Evolutionary conservation across 2,888 invertebrate genomes (phyloP).

Genomic region (Euproctis similis): DNA sequence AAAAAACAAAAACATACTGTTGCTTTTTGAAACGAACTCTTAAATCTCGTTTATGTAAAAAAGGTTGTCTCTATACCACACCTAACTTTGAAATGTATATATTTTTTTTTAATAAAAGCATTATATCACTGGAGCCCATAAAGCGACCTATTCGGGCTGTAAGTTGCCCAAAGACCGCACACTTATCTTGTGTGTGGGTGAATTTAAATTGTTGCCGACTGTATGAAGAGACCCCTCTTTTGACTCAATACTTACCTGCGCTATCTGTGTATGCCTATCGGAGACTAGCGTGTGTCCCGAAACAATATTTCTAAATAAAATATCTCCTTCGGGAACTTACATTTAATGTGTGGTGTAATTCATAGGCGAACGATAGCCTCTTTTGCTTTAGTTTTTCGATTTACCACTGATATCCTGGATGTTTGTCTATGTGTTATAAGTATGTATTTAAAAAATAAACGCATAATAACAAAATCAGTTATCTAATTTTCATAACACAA

Average conservation of each 20-base stretch:
- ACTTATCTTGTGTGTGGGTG: slow-evolving; percentile 29
- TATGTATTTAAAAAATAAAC: too few relatives aligned
- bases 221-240: slow-evolving; percentile 15
- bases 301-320: slow-evolving; percentile 71
- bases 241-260: slow-evolving; percentile 50
- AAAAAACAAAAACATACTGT: too few relatives aligned
- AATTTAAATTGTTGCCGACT: slow-evolving; percentile 40
- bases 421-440: too few relatives aligned
- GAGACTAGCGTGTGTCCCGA: slow-evolving; percentile 44
- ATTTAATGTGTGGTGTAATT: slow-evolving; percentile 15
- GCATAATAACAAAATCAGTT: too few relatives aligned
- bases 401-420: too few relatives aligned
- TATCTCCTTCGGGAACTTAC: slow-evolving; percentile 41
- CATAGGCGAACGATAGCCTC: slow-evolving; percentile 12
- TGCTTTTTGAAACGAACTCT: too few relatives aligned
- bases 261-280: slow-evolving; percentile 37
- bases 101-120: too few relatives aligned
- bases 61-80: too few relatives aligned
- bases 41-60: too few relatives aligned
- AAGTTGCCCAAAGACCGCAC: slow-evolving; percentile 23
- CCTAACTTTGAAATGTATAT: too few relatives aligned
- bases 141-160: slow-evolving; percentile 24
- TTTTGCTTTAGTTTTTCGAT: too few relatives aligned
- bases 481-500: too few relatives aligned
- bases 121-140: slow-evolving; percentile 19